Evolutionary conservation across 2,797 vertebrate genomes (phyloP).

Genomic region (Acipenser oxyrinchus): DNA sequence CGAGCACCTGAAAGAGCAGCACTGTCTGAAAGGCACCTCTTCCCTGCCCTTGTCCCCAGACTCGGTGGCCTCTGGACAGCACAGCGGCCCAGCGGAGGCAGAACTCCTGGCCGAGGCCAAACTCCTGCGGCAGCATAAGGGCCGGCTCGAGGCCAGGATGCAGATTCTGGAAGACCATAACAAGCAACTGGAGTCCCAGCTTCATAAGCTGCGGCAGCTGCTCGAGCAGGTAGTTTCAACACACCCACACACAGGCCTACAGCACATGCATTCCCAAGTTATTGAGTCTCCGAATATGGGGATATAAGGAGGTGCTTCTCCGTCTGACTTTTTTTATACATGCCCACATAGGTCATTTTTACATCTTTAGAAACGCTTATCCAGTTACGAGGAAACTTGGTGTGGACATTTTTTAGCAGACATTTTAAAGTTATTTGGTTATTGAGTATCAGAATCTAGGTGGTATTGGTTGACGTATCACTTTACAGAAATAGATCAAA

Average conservation of each 20-base stretch:
- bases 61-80: slow-evolving; percentile 42
- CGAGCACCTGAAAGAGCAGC: slow-evolving; percentile 84
- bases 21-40: slow-evolving; percentile 60
- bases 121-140: slow-evolving; percentile 90
- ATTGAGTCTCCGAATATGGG: neutral
- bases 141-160: slow-evolving; percentile 90
- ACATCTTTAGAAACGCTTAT: no score
- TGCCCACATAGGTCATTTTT: no score
- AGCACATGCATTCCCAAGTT: neutral
- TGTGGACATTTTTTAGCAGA: no score
- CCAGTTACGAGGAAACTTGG: no score
- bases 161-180: slow-evolving; percentile 96
- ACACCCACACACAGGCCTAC: neutral
- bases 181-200: slow-evolving; percentile 92
- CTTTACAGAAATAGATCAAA: no score
- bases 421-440: no score
- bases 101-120: slow-evolving; percentile 94
- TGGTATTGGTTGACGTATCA: no score
- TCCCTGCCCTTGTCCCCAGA: slow-evolving; percentile 58
- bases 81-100: slow-evolving; percentile 67
- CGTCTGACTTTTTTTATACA: no score
- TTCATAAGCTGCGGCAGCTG: slow-evolving; percentile 84
- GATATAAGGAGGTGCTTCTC: no score
- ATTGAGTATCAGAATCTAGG: no score
- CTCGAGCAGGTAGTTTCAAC: slow-evolving; percentile 77